A percentile compares a stretch with the other conserved stretches of the same genome.
These are phyloP conservation scores for Seira musarum DNA, from an alignment of 2,888 invertebrate genomes.

Conservation along the genomic window DNA sequence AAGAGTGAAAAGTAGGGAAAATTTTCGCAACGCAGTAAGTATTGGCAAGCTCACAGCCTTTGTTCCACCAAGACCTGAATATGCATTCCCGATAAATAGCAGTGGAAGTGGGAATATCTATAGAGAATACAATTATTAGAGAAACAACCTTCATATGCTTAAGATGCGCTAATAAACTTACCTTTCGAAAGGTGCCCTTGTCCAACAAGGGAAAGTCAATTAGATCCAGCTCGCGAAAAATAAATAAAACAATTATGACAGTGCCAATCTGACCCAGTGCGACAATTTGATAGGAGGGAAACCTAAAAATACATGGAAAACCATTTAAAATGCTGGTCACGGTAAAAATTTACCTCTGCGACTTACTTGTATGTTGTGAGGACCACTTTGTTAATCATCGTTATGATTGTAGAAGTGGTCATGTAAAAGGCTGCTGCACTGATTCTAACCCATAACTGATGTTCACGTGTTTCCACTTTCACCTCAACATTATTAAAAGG, in stretches of 20 bases:
- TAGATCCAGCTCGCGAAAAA: conserved; percentile 80
- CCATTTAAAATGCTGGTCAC: too few relatives aligned
- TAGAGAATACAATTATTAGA: too few relatives aligned
- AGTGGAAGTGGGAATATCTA: conserved; percentile 96
- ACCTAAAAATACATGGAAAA: too few relatives aligned
- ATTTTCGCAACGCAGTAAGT: conserved; percentile 96
- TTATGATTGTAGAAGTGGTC: conserved; percentile 26
- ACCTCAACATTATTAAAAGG: too few relatives aligned
- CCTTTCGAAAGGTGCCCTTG: conserved; percentile 73
- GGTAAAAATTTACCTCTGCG: too few relatives aligned
- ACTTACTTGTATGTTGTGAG: conserved; percentile 36
- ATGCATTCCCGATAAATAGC: conserved; percentile 95
- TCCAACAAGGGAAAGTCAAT: conserved; percentile 86
- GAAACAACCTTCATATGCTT: too few relatives aligned
- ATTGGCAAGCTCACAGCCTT: conserved; percentile 94
- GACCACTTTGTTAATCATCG: conserved; percentile 45
- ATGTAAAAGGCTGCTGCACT: conserved; percentile 43
- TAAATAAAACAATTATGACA: conserved; percentile 85
- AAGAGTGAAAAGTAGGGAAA: conserved; percentile 99
- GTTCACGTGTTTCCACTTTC: conserved; percentile 27
- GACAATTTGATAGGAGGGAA: conserved; percentile 58
- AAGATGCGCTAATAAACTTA: too few relatives aligned
- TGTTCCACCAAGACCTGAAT: conserved; percentile 95
- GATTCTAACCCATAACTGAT: conserved; percentile 33
- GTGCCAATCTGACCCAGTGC: conserved; percentile 80